These are phyloP conservation scores for Arenaria interpres DNA, from an alignment of 2,113 vertebrate genomes.

Conservation along the genomic window DNA sequence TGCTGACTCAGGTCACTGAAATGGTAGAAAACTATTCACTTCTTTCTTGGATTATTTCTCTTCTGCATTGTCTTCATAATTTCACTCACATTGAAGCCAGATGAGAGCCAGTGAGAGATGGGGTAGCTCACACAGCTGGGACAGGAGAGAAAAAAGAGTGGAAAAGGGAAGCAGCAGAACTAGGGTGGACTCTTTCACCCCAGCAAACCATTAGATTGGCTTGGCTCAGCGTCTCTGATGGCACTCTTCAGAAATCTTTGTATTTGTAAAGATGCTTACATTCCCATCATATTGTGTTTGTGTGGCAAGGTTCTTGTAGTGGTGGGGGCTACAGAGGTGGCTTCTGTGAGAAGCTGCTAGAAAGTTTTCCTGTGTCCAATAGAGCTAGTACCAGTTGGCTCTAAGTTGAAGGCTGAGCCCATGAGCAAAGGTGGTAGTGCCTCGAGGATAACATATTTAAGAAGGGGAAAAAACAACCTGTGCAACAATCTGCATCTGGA, in stretches of 20 bases:
- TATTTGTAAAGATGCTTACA: neutral
- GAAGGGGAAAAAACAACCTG: too few relatives aligned
- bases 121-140: neutral
- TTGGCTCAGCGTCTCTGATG: neutral
- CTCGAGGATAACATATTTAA: too few relatives aligned
- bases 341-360: too few relatives aligned
- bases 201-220: neutral
- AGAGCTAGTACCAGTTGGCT: too few relatives aligned
- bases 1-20: neutral
- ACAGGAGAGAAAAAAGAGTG: neutral
- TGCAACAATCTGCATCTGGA: too few relatives aligned
- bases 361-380: too few relatives aligned
- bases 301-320: neutral
- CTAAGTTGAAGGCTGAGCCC: too few relatives aligned
- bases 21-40: neutral
- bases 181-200: neutral
- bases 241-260: neutral
- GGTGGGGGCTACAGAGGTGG: too few relatives aligned
- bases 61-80: neutral
- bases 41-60: neutral
- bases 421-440: too few relatives aligned
- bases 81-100: neutral
- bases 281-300: neutral
- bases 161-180: neutral
- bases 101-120: neutral